These are phyloP conservation scores for Spodoptera frugiperda DNA, from an alignment of 1,140 invertebrate genomes.

Conservation along the genomic window DNA sequence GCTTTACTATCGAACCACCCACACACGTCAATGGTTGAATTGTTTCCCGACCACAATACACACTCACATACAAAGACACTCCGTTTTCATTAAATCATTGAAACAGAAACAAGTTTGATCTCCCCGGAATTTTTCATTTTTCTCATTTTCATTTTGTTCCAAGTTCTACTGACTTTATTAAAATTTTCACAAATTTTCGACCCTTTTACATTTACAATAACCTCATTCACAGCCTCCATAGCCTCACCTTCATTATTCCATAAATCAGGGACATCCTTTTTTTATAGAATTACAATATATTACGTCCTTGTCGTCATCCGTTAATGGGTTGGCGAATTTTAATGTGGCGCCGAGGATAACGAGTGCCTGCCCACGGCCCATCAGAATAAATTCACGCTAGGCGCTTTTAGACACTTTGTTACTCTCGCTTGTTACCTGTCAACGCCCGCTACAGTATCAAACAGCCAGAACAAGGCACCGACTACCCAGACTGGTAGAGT, in stretches of 20 bases:
- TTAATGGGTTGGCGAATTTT: conserved; percentile 57
- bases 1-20: no score
- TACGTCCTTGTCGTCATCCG: conserved; percentile 40
- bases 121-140: not conserved
- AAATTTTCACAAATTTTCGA: conserved; percentile 2
- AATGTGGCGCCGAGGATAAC: conserved; percentile 36
- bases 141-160: not conserved
- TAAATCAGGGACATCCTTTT: conserved; percentile 41
- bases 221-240: conserved; percentile 21
- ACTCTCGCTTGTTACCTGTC: conserved; percentile 17
- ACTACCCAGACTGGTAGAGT: no score
- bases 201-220: conserved; percentile 28
- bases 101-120: no score
- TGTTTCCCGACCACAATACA: no score
- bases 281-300: conserved; percentile 50
- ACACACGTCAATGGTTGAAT: no score
- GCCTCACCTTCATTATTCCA: conserved; percentile 25
- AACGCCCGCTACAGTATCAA: conserved; percentile 8
- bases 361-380: conserved; percentile 28
- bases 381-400: conserved; percentile 51
- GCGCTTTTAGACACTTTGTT: conserved; percentile 46
- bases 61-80: no score
- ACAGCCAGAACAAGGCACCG: not conserved
- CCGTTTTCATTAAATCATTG: no score
- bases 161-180: conserved; percentile 2